Evolutionary conservation across 2,797 vertebrate genomes (phyloP), one percentile per base, ranked within the genome.

Genomic region (Basileuterus tristriatus): DNA sequence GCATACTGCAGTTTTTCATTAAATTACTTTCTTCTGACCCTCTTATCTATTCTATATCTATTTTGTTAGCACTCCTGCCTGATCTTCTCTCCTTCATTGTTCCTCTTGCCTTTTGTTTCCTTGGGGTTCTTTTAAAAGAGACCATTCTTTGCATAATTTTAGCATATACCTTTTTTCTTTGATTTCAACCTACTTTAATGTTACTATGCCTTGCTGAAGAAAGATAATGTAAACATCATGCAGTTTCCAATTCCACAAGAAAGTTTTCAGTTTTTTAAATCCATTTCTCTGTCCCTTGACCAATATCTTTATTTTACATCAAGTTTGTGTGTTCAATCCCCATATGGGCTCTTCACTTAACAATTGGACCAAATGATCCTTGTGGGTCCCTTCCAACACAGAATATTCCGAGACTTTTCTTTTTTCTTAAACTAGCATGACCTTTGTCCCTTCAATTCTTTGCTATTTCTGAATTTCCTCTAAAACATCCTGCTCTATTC

Each of bases 361-460:
- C 23, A 62, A 32, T 2, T 82, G 19, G 34, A 69, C 19, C 17
- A 5, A 49, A 5, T 69, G 32, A 62, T 69, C 32, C 22, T 55
- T 49, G 36, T 37, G 23, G 15, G 23, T 49, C 49, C 19, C 27
- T 69, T 89, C 55, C 62, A 49, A 37, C 19, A 36, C 36, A 62
- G 19, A 82, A 49, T 82, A 82, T 69, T 62, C 49, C 62, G 27
- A 37, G 41, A 23, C 47, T 86, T 93, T 77, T 92, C 26, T 94
- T 82, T 81, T 78, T 47, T 80, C 68, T 91, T 71, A 39, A 92
- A 36, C 65, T 72, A 68, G 10, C 34, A 59, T 63, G 55, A 90
- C 79, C 90, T 97, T 89, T 92, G 55, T 78, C 52, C 27, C 47
- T 89, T 76, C 60, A 77, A 41, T 87, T 94, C 77, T 90, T 78